Evolutionary conservation across 2,888 invertebrate genomes (phyloP).

Genomic region (Actias luna): DNA sequence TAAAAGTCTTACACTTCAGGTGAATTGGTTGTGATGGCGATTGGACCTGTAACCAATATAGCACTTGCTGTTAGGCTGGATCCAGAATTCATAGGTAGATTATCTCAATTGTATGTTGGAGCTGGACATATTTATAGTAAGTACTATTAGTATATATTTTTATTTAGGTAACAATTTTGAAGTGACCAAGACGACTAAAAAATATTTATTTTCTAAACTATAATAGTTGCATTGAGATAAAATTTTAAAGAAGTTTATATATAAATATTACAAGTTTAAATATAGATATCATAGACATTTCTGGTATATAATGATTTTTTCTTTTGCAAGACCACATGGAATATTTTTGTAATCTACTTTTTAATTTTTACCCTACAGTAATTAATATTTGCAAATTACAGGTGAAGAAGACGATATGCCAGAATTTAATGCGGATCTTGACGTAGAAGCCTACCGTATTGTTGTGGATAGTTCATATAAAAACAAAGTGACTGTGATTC

Average conservation of each 20-base stretch:
- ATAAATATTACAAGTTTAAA: too few species aligned
- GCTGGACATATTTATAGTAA: conserved; percentile 88
- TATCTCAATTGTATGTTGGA: conserved; percentile 87
- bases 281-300: too few species aligned
- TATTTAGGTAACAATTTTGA: background rate
- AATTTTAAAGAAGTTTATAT: too few species aligned
- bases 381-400: background rate
- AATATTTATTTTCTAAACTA: too few species aligned
- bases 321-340: too few species aligned
- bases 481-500: conserved; percentile 50
- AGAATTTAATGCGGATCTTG: conserved; percentile 57
- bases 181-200: too few species aligned
- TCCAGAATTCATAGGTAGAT: conserved; percentile 81
- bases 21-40: conserved; percentile 81
- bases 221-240: too few species aligned
- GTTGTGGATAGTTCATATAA: conserved; percentile 34
- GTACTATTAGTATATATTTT: conserved; percentile 24
- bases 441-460: conserved; percentile 56
- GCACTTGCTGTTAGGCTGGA: conserved; percentile 87
- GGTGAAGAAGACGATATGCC: conserved; percentile 19
- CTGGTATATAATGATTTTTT: too few species aligned
- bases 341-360: too few species aligned
- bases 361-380: too few species aligned
- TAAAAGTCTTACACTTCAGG: conserved; percentile 55
- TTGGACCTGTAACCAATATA: conserved; percentile 90